Percentiles rank a stretch among this genome's conserved stretches.
Evolutionary conservation across 2,113 vertebrate genomes (phyloP).

Genomic region (Zapornia atra): DNA sequence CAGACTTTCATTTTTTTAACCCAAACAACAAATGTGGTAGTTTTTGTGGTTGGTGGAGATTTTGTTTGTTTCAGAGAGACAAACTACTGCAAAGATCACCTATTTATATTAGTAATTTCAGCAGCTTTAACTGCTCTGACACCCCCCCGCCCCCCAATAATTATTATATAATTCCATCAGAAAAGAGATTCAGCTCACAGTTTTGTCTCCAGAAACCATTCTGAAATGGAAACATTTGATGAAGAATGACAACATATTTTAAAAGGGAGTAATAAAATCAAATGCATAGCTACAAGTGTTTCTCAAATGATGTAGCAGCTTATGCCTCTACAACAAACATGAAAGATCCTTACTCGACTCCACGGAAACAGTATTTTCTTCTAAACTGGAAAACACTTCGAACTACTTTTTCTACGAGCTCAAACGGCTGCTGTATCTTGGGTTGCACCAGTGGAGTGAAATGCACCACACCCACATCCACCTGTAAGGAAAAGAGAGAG

Average conservation of each 20-base stretch:
- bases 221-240: background rate
- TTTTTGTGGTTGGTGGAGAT: background rate
- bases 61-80: background rate
- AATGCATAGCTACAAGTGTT: background rate
- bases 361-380: conserved; percentile 89
- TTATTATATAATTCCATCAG: background rate
- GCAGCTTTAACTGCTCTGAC: background rate
- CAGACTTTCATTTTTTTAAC: background rate
- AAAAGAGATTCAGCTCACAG: background rate
- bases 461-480: conserved; percentile 92
- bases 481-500: conserved; percentile 70
- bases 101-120: background rate
- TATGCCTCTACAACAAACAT: background rate
- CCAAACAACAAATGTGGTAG: background rate
- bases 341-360: conserved; percentile 84
- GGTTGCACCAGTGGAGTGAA: conserved; percentile 88
- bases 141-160: too few species aligned
- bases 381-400: conserved; percentile 89
- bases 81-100: background rate
- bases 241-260: background rate
- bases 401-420: conserved; percentile 92
- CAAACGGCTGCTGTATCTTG: conserved; percentile 90
- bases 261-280: background rate
- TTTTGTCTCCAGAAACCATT: background rate
- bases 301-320: background rate